These are phyloP conservation scores for Poecilia wingei DNA, from an alignment of 2,797 vertebrate genomes.

Conservation along the genomic window DNA sequence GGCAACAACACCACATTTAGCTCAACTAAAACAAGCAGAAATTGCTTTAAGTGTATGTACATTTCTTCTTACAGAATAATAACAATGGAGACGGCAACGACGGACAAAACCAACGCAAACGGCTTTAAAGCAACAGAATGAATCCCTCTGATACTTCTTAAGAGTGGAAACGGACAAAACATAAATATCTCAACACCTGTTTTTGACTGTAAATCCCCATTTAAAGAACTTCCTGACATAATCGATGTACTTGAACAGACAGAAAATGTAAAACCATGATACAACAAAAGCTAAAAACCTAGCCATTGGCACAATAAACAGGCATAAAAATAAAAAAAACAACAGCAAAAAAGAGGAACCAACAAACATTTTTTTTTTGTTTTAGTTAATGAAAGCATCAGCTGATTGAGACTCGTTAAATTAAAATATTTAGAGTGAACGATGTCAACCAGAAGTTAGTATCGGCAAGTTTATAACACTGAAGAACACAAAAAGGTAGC, in stretches of 20 bases:
- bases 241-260: slow-evolving; percentile 33
- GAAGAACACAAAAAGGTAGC: slow-evolving; percentile 39
- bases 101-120: slow-evolving; percentile 30
- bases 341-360: slow-evolving; percentile 13
- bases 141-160: slow-evolving; percentile 44
- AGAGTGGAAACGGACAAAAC: slow-evolving; percentile 21
- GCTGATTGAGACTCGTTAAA: slow-evolving; percentile 57
- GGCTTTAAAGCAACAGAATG: slow-evolving; percentile 53
- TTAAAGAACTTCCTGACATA: background rate
- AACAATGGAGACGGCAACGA: slow-evolving; percentile 23
- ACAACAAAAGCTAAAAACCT: slow-evolving; percentile 20
- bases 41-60: slow-evolving; percentile 63
- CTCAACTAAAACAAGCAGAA: slow-evolving; percentile 58
- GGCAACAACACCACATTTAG: slow-evolving; percentile 46
- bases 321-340: slow-evolving; percentile 32
- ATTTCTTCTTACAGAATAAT: slow-evolving; percentile 56
- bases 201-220: background rate
- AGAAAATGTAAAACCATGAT: slow-evolving; percentile 42
- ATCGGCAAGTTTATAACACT: slow-evolving; percentile 56
- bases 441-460: slow-evolving; percentile 62
- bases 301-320: slow-evolving; percentile 30
- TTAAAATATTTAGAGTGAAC: slow-evolving; percentile 55
- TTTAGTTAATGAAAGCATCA: slow-evolving; percentile 57
- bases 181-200: background rate
- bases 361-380: slow-evolving; percentile 46